Percentiles rank a stretch among this genome's conserved stretches.
These are phyloP conservation scores for Cenopis cana DNA, from an alignment of 2,888 invertebrate genomes.

Conservation along the genomic window DNA sequence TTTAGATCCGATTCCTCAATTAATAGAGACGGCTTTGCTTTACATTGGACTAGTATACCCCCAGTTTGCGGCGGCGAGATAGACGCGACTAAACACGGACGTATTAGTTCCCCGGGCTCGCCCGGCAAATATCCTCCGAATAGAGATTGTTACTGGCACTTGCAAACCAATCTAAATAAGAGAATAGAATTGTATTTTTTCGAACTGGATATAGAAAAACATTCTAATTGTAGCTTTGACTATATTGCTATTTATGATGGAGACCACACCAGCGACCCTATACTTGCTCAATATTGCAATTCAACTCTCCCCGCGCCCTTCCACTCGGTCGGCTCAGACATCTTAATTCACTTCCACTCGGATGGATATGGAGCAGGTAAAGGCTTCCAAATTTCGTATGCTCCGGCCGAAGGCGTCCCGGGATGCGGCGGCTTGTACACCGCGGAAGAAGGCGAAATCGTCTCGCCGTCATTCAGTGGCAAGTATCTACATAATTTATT, in stretches of 20 bases:
- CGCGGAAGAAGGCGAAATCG: slow-evolving; percentile 86
- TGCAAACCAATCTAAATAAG: slow-evolving; percentile 88
- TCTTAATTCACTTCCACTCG: slow-evolving; percentile 92
- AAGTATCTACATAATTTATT: slow-evolving; percentile 84
- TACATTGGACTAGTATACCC: slow-evolving; percentile 91
- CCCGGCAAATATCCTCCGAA: slow-evolving; percentile 94
- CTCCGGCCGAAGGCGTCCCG: slow-evolving; percentile 89
- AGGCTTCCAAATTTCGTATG: slow-evolving; percentile 95
- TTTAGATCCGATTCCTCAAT: slow-evolving; percentile 90
- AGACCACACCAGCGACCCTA: slow-evolving; percentile 70
- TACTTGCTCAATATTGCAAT: slow-evolving; percentile 90
- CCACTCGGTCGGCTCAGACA: slow-evolving; percentile 86
- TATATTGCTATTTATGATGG: slow-evolving; percentile 89
- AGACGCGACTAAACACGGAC: slow-evolving; percentile 87
- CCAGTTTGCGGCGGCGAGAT: slow-evolving; percentile 91
- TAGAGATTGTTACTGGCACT: slow-evolving; percentile 93
- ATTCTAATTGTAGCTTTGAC: slow-evolving; percentile 90
- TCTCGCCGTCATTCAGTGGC: slow-evolving; percentile 86
- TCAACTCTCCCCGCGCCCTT: slow-evolving; percentile 90
- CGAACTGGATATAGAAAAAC: slow-evolving; percentile 89
- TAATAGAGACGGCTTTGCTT: slow-evolving; percentile 88
- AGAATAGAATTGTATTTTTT: slow-evolving; percentile 93
- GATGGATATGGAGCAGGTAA: slow-evolving; percentile 87
- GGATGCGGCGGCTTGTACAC: slow-evolving; percentile 94
- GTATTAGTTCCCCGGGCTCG: slow-evolving; percentile 93